A percentile compares a stretch with the other conserved stretches of the same genome.
Conservation (phyloP, 1,140 invertebrate genomes). For the Drosophila tsacasi region DNA sequence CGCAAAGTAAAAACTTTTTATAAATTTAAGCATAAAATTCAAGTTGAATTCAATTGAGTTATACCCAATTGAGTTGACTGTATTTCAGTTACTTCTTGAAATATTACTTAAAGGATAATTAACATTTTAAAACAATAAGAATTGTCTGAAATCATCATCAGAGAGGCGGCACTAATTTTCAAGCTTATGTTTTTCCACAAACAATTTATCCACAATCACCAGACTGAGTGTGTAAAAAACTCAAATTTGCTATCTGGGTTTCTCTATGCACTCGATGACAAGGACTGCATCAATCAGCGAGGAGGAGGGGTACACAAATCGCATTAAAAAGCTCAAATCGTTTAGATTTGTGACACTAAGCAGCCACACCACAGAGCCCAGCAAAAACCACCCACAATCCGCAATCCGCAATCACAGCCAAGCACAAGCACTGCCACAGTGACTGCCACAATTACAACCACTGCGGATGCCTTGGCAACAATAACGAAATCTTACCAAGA, state of each 20-base stretch:
- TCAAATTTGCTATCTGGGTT: conserved; percentile 21
- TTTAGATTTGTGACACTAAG: conserved; percentile 78
- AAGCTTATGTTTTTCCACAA: not conserved
- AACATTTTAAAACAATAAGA: not conserved
- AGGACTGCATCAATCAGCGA: conserved; percentile 59
- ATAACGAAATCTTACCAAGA: conserved; percentile 53
- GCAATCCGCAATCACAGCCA: conserved; percentile 11
- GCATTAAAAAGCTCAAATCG: conserved; percentile 79
- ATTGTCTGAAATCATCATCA: not conserved
- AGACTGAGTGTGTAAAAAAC: conserved; percentile 1
- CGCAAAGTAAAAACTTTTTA: not conserved
- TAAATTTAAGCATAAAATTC: not conserved
- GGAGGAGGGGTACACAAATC: conserved; percentile 31
- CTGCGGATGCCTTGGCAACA: conserved; percentile 34
- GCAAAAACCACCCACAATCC: conserved; percentile 16
- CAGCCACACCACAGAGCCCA: conserved; percentile 15
- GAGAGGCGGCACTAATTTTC: not conserved
- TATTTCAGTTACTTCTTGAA: not conserved
- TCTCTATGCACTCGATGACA: conserved; percentile 20
- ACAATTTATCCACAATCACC: conserved; percentile 6
- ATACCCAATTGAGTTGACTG: not conserved
- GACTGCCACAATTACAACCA: conserved; percentile 15
- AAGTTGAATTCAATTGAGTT: not conserved
- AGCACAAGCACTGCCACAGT: conserved; percentile 15
- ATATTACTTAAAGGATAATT: not conserved